phyloP scores from a whole-genome alignment of 2,797 vertebrate species.

The Bucorvus abyssinicus region DNA sequence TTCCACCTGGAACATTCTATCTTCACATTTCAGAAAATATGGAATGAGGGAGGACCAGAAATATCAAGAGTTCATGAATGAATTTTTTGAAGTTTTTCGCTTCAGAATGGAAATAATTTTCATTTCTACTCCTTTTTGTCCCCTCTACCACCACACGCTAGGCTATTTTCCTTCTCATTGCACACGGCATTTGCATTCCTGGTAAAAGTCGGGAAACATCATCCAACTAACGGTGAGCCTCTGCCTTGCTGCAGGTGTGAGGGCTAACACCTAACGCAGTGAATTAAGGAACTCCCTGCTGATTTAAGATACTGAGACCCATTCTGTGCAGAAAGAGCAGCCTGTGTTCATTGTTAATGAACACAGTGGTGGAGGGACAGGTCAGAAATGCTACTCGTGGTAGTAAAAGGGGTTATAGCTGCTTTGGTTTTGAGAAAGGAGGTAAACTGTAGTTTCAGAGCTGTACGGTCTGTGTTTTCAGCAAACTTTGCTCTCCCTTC shows the following conservation, averaged over 20 bases:
- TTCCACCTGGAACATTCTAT: neutral
- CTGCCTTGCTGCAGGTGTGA: constrained; percentile 38
- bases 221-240: constrained; percentile 25
- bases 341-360: neutral
- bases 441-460: neutral
- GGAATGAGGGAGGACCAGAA: neutral
- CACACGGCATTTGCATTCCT: constrained; percentile 24
- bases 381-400: neutral
- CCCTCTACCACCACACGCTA: neutral
- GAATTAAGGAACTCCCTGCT: neutral
- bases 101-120: constrained; percentile 11
- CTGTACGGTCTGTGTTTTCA: neutral
- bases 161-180: constrained; percentile 13
- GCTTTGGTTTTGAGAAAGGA: neutral
- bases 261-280: neutral
- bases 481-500: neutral
- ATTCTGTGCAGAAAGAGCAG: neutral
- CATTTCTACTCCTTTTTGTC: constrained; percentile 24
- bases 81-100: neutral
- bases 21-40: neutral
- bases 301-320: neutral
- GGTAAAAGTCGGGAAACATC: constrained; percentile 41
- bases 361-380: neutral
- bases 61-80: neutral
- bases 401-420: neutral